Base-by-base conservation (phyloP, 2,113 vertebrate species). In the Falco punctatus region DNA sequence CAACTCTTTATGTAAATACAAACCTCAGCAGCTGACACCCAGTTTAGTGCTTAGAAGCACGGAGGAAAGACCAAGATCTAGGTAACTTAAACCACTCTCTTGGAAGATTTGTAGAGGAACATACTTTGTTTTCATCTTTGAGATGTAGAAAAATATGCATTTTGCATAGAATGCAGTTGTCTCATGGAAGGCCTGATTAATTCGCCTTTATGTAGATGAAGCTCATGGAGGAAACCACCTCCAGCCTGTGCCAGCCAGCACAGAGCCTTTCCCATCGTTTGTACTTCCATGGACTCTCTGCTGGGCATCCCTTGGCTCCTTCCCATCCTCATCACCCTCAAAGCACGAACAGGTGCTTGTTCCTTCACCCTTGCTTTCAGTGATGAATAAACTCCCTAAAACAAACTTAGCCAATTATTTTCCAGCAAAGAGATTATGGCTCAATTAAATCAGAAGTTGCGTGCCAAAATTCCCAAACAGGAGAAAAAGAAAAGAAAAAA, bases 321-420 rank as follows among this genome's bases (percentile, higher is more conserved):
- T 70, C 23, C 48, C 21, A 58, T 57, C 72, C 30, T 64, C 17
- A 24, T 40, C 42, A 62, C 4, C 14, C 26, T 48, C 27, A 33
- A 15, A 62, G 19, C 3, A 5, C 48, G 21, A 78, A 61, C 0
- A 0, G 22, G 20, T 49, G 8, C n/a, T 48, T 81, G 14, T n/a
- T 84, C 46, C 24, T 66, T 70, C 69, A 22, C 49, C 32, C 51
- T 52, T 17, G 54, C 1, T 2, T 62, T 83, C 67, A 35, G 16
- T 44, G 81, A 40, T 65, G 6, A 92, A 73, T 23, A 51, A 80
- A 81, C 17, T 2, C 23, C 20, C 20, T 49, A 38, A 84, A 77
- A 48, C 73, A 6, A 54, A 42, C 0, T 24, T 81, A 32, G 22
- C 20, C 30, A 28, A 15, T 73, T 62, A 71, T 75, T 85, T 92